These are phyloP conservation scores for Callitettix versicolor DNA, from an alignment of 1,140 invertebrate genomes.

Conservation along the genomic window DNA sequence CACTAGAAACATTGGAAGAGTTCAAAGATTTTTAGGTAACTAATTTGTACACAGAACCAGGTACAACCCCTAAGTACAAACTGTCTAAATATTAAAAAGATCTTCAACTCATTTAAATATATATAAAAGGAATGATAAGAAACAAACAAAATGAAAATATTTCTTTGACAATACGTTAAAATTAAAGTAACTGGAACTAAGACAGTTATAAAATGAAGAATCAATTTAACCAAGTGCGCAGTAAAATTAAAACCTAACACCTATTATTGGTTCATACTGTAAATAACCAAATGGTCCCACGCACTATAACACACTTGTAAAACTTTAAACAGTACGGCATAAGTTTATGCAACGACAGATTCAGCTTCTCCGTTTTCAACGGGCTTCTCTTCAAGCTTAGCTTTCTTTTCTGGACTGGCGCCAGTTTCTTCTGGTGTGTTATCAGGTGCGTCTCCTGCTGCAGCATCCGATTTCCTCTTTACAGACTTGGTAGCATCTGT, in stretches of 20 bases:
- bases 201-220: conserved; percentile 6
- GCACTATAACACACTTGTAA: not conserved
- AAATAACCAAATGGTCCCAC: not conserved
- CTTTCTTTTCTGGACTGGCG: conserved; percentile 57
- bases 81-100: conserved; percentile 1
- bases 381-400: conserved; percentile 48
- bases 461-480: conserved; percentile 57
- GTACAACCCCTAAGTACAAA: conserved; percentile 9
- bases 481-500: conserved; percentile 1
- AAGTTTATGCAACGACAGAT: conserved; percentile 38
- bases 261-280: not conserved
- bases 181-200: not conserved
- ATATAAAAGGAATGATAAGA: conserved; percentile 5
- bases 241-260: not conserved
- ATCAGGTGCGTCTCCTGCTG: conserved; percentile 38
- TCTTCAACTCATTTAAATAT: not conserved
- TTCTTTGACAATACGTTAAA: not conserved
- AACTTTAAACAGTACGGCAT: not conserved
- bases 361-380: conserved; percentile 42
- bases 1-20: too few relatives aligned
- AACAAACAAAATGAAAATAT: conserved; percentile 2
- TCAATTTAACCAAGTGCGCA: not conserved
- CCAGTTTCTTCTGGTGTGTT: conserved; percentile 32
- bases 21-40: conserved; percentile 7
- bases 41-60: conserved; percentile 16